phyloP scores from a whole-genome alignment of 2,888 invertebrate genomes.

The Agriopis leucophaearia region DNA sequence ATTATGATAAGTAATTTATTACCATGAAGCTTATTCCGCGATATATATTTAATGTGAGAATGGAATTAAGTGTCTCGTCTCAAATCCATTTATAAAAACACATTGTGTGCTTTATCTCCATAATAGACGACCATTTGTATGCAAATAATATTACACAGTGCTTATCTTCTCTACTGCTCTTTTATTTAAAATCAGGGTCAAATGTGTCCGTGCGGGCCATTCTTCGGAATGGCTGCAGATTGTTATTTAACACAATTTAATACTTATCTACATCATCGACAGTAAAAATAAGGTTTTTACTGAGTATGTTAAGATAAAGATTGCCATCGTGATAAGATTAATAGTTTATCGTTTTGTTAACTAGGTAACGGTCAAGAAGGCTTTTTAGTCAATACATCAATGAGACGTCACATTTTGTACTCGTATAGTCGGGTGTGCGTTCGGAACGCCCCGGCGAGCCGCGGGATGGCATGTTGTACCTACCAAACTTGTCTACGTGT shows the following conservation, averaged over 20 bases:
- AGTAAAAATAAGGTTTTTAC: slow-evolving; percentile 34
- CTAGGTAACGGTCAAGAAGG: slow-evolving; percentile 74
- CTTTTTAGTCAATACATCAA: slow-evolving; percentile 78
- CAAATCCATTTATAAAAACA: slow-evolving; percentile 55
- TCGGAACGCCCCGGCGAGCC: slow-evolving; percentile 42
- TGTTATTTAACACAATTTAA: slow-evolving; percentile 20
- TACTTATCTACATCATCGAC: slow-evolving; percentile 21
- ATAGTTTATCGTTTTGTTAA: slow-evolving; percentile 75
- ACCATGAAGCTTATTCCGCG: slow-evolving; percentile 30
- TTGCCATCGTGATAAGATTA: slow-evolving; percentile 67
- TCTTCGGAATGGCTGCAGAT: slow-evolving; percentile 38
- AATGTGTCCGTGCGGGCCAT: slow-evolving; percentile 42
- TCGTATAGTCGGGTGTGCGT: slow-evolving; percentile 41
- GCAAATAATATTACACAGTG: slow-evolving; percentile 62
- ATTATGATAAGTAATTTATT: slow-evolving; percentile 45
- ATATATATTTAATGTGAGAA: slow-evolving; percentile 46
- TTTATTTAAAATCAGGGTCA: slow-evolving; percentile 44
- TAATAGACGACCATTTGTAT: slow-evolving; percentile 64
- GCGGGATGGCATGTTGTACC: slow-evolving; percentile 62
- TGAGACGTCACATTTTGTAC: slow-evolving; percentile 79
- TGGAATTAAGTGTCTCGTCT: slow-evolving; percentile 42
- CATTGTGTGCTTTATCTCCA: slow-evolving; percentile 58
- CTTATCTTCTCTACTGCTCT: slow-evolving; percentile 54
- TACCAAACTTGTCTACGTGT: slow-evolving; percentile 63
- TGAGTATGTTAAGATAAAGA: slow-evolving; percentile 58